Percentiles rank a stretch among this genome's conserved stretches.
These are phyloP conservation scores for Nesometra sesokonis DNA, from an alignment of 35 echinoderm and acorn worm species.

Conservation along the genomic window DNA sequence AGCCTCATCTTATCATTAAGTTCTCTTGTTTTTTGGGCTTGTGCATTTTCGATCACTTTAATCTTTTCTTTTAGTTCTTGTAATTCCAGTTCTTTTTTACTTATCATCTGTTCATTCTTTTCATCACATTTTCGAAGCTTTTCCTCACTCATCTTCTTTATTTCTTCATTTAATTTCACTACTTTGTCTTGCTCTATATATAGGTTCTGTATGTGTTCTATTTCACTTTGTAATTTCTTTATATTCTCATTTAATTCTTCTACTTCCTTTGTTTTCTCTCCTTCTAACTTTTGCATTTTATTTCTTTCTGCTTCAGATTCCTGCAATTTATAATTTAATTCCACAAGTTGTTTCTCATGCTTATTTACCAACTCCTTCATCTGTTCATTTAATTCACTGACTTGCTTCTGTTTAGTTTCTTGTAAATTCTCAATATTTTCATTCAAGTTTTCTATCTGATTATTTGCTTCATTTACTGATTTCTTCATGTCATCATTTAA, in stretches of 20 bases:
- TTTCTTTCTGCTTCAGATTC: not conserved
- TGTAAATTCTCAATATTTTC: not conserved
- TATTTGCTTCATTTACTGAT: not conserved
- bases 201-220: not conserved
- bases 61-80: constrained; percentile 14
- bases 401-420: not conserved
- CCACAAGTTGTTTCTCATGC: not conserved
- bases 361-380: no score
- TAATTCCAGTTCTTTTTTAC: not conserved
- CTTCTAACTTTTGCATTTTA: not conserved
- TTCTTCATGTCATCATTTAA: not conserved
- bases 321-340: not conserved
- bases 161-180: not conserved
- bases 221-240: not conserved
- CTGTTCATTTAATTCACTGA: no score
- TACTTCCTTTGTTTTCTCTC: not conserved
- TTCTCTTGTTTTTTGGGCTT: not conserved
- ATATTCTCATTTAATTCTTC: not conserved
- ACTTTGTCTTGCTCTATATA: not conserved
- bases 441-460: not conserved
- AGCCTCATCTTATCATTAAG: not conserved
- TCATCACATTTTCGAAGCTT: not conserved
- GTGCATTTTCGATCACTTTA: not conserved
- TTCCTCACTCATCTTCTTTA: not conserved
- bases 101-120: not conserved